phyloP scores from a whole-genome alignment of 2,113 vertebrate genomes.

The Oryzias celebensis region DNA sequence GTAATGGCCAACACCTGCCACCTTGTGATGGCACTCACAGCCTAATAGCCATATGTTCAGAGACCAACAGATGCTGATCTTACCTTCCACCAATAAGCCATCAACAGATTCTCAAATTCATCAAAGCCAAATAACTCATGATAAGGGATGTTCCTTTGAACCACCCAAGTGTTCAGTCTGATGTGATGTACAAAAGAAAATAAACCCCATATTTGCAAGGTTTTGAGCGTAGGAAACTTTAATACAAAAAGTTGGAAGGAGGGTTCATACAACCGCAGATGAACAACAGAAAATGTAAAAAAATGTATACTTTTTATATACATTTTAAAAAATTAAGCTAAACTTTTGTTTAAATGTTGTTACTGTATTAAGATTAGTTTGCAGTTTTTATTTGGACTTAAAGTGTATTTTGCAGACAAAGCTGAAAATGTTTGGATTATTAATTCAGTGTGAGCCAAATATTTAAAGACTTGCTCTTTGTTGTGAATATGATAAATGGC shows the following conservation, averaged over 20 bases:
- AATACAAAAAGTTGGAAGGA: background rate
- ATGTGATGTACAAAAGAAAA: background rate
- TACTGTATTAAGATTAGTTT: no score
- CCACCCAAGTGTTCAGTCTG: constrained; percentile 1
- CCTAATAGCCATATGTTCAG: constrained; percentile 60
- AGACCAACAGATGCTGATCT: constrained; percentile 63
- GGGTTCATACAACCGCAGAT: no score
- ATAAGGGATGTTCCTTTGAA: constrained; percentile 15
- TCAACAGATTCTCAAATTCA: constrained; percentile 26
- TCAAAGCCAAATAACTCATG: constrained; percentile 40
- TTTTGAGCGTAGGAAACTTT: background rate
- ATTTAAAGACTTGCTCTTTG: no score
- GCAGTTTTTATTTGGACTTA: no score
- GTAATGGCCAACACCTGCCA: constrained; percentile 42
- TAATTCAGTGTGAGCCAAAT: no score
- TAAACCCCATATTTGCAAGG: background rate
- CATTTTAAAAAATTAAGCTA: no score
- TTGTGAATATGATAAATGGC: no score
- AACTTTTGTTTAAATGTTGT: no score
- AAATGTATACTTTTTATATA: no score
- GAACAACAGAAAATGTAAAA: no score
- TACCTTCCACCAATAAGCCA: constrained; percentile 51
- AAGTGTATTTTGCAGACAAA: no score
- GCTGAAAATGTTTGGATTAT: no score
- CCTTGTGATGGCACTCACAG: constrained; percentile 30